These are phyloP conservation scores for Halcyon smyrnensis DNA, from an alignment of 2,797 vertebrate genomes.

Conservation along the genomic window DNA sequence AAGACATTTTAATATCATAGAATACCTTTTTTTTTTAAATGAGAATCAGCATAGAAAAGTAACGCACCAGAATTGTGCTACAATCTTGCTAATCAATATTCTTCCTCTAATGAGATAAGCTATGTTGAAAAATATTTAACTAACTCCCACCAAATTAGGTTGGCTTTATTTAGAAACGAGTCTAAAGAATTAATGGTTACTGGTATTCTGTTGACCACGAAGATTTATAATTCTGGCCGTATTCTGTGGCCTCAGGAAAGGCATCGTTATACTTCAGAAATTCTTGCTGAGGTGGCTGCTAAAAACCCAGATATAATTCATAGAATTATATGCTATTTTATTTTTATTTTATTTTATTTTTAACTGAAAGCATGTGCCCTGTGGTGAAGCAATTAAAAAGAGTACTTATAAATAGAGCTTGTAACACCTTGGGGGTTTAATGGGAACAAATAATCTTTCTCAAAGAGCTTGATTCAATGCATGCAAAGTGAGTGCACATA, in stretches of 20 bases:
- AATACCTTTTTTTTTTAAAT: not conserved
- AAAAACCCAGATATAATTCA: not conserved
- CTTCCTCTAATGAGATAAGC: not conserved
- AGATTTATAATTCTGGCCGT: not conserved
- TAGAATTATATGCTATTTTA: slow-evolving; percentile 16
- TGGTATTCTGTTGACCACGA: not conserved
- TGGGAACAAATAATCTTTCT: slow-evolving; percentile 57
- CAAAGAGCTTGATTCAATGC: slow-evolving; percentile 74
- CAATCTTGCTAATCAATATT: not conserved
- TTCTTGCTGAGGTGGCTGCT: slow-evolving; percentile 64
- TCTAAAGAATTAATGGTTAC: not conserved
- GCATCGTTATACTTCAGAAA: slow-evolving; percentile 79
- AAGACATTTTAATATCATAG: not conserved
- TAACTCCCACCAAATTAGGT: not conserved
- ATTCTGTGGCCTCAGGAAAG: slow-evolving; percentile 35
- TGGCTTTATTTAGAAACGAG: not conserved
- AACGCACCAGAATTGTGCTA: not conserved
- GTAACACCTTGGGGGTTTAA: slow-evolving; percentile 66
- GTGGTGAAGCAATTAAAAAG: slow-evolving; percentile 47
- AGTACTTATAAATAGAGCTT: slow-evolving; percentile 67
- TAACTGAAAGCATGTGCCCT: slow-evolving; percentile 80
- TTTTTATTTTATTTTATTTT: slow-evolving; percentile 21
- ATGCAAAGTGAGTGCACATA: slow-evolving; percentile 72
- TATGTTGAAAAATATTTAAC: not conserved
- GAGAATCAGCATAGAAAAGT: not conserved